A percentile compares a stretch with the other conserved stretches of the same genome.
phyloP scores from a whole-genome alignment of 2,888 invertebrate species.

The Actias luna region DNA sequence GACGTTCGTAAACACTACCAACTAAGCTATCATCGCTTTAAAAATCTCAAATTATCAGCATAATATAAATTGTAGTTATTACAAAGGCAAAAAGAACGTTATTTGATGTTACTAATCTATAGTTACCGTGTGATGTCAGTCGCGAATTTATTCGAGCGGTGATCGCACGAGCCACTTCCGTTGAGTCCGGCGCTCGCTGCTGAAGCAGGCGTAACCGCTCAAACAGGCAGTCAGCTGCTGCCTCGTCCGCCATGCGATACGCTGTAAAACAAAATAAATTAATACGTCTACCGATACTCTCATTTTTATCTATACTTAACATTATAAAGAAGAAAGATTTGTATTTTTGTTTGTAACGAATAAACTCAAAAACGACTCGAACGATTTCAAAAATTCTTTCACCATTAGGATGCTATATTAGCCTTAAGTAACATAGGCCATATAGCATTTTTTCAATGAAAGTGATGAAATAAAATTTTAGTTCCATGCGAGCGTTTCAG shows the following conservation, averaged over 20 bases:
- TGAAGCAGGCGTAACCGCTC: slow-evolving; percentile 71
- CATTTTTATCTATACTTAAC: background rate
- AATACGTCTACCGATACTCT: background rate
- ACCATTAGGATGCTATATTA: no score
- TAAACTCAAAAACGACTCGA: no score
- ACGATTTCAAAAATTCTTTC: no score
- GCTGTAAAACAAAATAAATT: slow-evolving; percentile 38
- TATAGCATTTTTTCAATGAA: no score
- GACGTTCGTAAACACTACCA: no score
- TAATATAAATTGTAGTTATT: background rate
- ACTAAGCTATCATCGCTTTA: no score
- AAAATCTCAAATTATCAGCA: no score
- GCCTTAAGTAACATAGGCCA: no score
- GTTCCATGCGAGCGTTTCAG: no score
- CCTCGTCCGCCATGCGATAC: slow-evolving; percentile 75
- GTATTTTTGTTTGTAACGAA: no score
- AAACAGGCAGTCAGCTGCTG: slow-evolving; percentile 68
- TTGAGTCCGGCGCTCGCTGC: slow-evolving; percentile 68
- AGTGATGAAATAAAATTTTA: no score
- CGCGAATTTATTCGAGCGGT: slow-evolving; percentile 69
- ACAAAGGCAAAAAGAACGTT: background rate
- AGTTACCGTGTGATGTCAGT: slow-evolving; percentile 69
- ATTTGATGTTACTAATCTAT: background rate
- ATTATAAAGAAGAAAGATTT: no score
- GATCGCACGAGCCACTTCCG: slow-evolving; percentile 69